Evolutionary conservation across 2,888 invertebrate genomes (phyloP), one percentile per base, ranked within the genome.

Genomic region (Prenolepis imparis): DNA sequence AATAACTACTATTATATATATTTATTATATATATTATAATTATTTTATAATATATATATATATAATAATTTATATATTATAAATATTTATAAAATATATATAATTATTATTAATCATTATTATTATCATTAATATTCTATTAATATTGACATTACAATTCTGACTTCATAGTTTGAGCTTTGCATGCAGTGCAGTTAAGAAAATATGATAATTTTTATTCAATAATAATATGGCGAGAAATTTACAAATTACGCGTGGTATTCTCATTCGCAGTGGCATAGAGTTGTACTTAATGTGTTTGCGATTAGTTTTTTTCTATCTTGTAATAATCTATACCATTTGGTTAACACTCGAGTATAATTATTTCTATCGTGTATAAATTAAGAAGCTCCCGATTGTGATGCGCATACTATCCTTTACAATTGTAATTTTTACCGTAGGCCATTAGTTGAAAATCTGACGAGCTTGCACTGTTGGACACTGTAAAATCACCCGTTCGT

Each of bases 281-380:
- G n/a, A 52, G 4, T 32, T 63, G 15, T 12, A 77, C 8, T 77
- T 67, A 57, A 70, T 36, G 4, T 61, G 44, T 32, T 15, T 48
- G 32, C 24, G 41, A 59, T 68, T 59, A 59, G 59, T 70, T 21
- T 59, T 18, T 15, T 74, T 28, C 57, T 41, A 78, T 21, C 59
- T 78, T 78, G 59, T n/a, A n/a, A 3, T n/a, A 70, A 80, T 80
- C 78, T 80, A 70, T 36, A 70, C 32, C 59, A 70, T 80, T 80
- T 80, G 78, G 70, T 70, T 80, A 78, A 78, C 57, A 18, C 68
- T 80, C 41, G 59, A 70, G 72, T 59, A 59, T 73, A 59, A 59
- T 73, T 77, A 77, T 57, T 66, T 32, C 67, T 67, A 55, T 67
- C 41, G n/a, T 28, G 28, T 77, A 67, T 77, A 74, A 74, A 63